These are phyloP conservation scores for Ceuthmochares aereus DNA, from an alignment of 2,113 vertebrate species.

Conservation along the genomic window DNA sequence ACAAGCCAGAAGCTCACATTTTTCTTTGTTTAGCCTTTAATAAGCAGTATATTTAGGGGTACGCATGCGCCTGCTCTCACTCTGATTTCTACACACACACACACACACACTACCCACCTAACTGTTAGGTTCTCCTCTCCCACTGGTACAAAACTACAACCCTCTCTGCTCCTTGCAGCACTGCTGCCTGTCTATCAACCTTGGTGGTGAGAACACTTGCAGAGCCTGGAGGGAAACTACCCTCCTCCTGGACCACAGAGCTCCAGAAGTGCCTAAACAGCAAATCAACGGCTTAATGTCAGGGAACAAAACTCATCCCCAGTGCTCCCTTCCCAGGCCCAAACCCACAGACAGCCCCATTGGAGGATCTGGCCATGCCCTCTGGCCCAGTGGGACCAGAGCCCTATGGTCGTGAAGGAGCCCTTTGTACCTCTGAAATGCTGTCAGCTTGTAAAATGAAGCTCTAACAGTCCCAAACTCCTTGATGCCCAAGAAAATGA, in stretches of 20 bases:
- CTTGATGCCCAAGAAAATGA: constrained; percentile 36
- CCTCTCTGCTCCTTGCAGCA: background rate
- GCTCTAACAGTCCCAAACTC: background rate
- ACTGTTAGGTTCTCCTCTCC: background rate
- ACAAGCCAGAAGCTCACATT: background rate
- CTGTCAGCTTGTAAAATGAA: constrained; percentile 30
- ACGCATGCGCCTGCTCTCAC: background rate
- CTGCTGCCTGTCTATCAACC: background rate
- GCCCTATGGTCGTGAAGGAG: background rate
- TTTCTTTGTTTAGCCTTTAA: background rate
- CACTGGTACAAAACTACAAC: background rate
- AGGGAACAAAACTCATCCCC: background rate
- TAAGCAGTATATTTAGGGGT: background rate
- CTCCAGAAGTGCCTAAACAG: background rate
- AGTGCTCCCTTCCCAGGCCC: background rate
- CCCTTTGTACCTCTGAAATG: constrained; percentile 32
- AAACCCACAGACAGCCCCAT: background rate
- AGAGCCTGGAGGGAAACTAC: background rate
- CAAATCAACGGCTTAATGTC: background rate
- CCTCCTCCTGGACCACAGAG: background rate
- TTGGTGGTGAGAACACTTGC: background rate
- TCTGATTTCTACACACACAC: background rate
- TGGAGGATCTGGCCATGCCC: background rate
- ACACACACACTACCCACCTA: background rate
- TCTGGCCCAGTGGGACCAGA: background rate